These are phyloP conservation scores for Holotrichia oblita DNA, from an alignment of 1,140 invertebrate species.

Conservation along the genomic window DNA sequence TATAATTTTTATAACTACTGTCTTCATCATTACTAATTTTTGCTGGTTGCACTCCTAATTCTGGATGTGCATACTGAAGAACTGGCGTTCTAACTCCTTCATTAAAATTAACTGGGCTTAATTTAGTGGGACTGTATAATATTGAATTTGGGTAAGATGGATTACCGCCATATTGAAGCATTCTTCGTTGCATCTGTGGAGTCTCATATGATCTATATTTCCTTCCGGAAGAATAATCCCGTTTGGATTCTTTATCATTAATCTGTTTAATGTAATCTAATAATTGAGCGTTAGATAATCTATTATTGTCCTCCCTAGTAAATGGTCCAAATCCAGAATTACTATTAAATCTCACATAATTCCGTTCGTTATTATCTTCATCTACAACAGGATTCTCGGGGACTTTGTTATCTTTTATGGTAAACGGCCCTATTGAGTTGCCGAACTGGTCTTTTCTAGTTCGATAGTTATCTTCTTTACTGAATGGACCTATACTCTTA, in stretches of 20 bases:
- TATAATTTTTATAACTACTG: slow-evolving; percentile 45
- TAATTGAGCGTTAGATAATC: slow-evolving; percentile 66
- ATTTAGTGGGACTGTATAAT: slow-evolving; percentile 67
- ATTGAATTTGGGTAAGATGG: slow-evolving; percentile 70
- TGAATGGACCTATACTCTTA: slow-evolving; percentile 56
- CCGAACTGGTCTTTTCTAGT: slow-evolving; percentile 43
- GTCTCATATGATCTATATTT: slow-evolving; percentile 63
- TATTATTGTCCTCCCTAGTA: slow-evolving; percentile 68
- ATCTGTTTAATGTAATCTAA: slow-evolving; percentile 73
- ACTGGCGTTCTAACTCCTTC: slow-evolving; percentile 76
- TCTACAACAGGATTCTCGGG: slow-evolving; percentile 53
- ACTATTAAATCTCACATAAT: slow-evolving; percentile 53
- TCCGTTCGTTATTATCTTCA: slow-evolving; percentile 46
- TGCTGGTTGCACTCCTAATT: slow-evolving; percentile 78
- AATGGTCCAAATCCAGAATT: slow-evolving; percentile 64
- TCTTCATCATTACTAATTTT: slow-evolving; percentile 65
- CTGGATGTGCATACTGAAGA: slow-evolving; percentile 80
- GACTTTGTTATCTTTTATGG: slow-evolving; percentile 59
- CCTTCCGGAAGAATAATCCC: slow-evolving; percentile 65
- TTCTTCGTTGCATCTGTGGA: slow-evolving; percentile 71
- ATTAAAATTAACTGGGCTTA: slow-evolving; percentile 67
- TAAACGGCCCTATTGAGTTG: slow-evolving; percentile 52
- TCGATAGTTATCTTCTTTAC: slow-evolving; percentile 58
- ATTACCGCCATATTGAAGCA: slow-evolving; percentile 73
- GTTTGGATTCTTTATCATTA: slow-evolving; percentile 68